Base-by-base conservation (phyloP, 1,140 invertebrate genomes). In the Macrobrachium rosenbergii region DNA sequence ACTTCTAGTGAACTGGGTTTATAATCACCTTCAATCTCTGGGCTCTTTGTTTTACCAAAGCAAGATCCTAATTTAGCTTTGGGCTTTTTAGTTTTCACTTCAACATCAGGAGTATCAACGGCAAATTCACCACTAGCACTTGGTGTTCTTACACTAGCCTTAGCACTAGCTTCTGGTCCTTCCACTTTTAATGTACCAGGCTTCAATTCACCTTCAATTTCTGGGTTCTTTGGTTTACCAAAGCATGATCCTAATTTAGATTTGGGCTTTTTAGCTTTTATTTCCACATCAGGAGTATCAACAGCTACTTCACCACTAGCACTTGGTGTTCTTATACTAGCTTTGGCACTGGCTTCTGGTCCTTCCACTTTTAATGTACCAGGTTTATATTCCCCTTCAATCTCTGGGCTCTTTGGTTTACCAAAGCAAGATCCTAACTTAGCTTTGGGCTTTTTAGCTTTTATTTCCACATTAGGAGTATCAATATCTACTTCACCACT, bases 371-470 rank as follows among this genome's bases (percentile, higher is more conserved):
- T 5, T 52, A 52, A 52, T 52, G 7, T 5, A 10, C 52, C 52
- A 52, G 67, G 64, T 69, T 69, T 69, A 69, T 69, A 69, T 69
- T 69, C 67, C 10, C 67, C 67, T 69, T 69, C n/a, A 2, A 69
- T 14, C 28, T 69, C 14, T 21, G 67, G n/a, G n/a, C 17, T 28
- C 14, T 69, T 69, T 21, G n/a, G n/a, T 19, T 69, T 69, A 19
- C 67, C 67, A 21, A 69, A 69, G 67, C 67, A 69, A 11, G 67
- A 69, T 69, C 67, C n/a, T 69, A 69, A 69, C 11, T 69, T 69
- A 17, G 67, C 14, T 69, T 19, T 69, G 28, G 67, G 67, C 28
- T 80, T 80, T 28, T 80, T 43, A 21, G 11, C 59, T 80, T 80
- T 28, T 14, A 62, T 1, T 80, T 80, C 62, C 21, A 63, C 17